Evolutionary conservation across 2,113 vertebrate genomes (phyloP).

Genomic region (Platysternon megacephalum): DNA sequence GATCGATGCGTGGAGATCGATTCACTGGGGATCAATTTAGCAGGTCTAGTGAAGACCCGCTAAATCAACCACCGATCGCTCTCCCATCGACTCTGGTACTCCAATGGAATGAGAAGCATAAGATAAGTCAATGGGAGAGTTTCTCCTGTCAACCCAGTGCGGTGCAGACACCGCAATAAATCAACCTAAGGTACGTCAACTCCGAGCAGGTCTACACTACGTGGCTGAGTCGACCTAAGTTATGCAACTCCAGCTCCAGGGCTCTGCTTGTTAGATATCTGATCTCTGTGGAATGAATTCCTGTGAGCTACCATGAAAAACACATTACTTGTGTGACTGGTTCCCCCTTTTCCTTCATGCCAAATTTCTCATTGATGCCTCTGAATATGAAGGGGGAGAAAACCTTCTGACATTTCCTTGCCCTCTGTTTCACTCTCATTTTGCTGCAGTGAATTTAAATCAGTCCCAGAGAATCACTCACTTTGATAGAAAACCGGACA

Average conservation of each 20-base stretch:
- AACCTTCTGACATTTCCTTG: background rate
- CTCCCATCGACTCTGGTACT: too few relatives aligned
- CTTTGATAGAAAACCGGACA: background rate
- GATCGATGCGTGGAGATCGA: too few relatives aligned
- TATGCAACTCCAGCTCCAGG: conserved; percentile 7
- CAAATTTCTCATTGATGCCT: background rate
- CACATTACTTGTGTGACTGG: background rate
- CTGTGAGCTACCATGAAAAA: background rate
- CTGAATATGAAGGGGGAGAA: background rate
- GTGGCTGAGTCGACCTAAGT: too few relatives aligned
- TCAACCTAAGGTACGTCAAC: too few relatives aligned
- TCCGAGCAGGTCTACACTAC: too few relatives aligned
- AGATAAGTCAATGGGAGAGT: too few relatives aligned
- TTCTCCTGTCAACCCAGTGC: too few relatives aligned
- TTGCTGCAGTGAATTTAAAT: background rate
- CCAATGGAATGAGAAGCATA: too few relatives aligned
- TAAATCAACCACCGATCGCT: too few relatives aligned
- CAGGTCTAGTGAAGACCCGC: too few relatives aligned
- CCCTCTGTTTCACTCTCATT: background rate
- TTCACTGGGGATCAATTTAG: too few relatives aligned
- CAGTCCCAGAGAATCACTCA: background rate
- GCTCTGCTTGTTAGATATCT: background rate
- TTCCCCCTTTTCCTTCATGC: background rate
- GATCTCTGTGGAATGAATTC: conserved; percentile 30
- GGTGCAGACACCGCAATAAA: too few relatives aligned